Evolutionary conservation across 2,888 invertebrate genomes (phyloP), one percentile per base, ranked within the genome.

Genomic region (Epiblema foenella): DNA sequence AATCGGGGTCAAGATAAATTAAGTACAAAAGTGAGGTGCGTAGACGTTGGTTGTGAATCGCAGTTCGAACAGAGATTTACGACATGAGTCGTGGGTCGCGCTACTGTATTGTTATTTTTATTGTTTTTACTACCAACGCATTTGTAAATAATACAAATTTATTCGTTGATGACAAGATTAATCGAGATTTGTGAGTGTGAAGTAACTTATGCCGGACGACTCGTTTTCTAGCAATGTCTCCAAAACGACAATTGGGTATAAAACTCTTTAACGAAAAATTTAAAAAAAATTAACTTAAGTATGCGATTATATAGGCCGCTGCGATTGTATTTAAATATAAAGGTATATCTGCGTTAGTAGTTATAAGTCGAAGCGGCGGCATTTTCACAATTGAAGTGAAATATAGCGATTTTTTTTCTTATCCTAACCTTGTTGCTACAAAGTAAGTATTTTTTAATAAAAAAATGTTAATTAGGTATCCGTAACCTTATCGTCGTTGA

Each of bases 61-160:
- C 46, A n/a, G 66, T 42, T 37, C 24, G 54, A 62, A 71, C 67
- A 62, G 29, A 62, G 56, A 66, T 71, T 62, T 67, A 71, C 51
- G 66, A 42, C 57, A 3, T 17, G 29, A 62, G 67, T 71, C 71
- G 60, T 9, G 67, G 62, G 66, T 71, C 71, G 71, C 17, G 71
- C 71, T 71, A 71, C 71, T 57, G 67, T 67, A 57, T 71, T 71
- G 69, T 69, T 37, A 9, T 65, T 54, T 66, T 56, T 65, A 39
- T 49, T 71, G 39, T 71, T 63, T 68, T 66, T 66, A 66, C 66
- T 1, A 54, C 12, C 20, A 18, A 56, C 33, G 17, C 46, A 56
- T 57, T 24, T 37, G 17, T 49, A 29, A 49, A 18, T n/a, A 56
- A 18, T 39, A 39, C 37, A 15, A n/a, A 37, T 39, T 57, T 29